Evolutionary conservation across 2,113 vertebrate species (phyloP).

Genomic region (Pogonocichla stellata): DNA sequence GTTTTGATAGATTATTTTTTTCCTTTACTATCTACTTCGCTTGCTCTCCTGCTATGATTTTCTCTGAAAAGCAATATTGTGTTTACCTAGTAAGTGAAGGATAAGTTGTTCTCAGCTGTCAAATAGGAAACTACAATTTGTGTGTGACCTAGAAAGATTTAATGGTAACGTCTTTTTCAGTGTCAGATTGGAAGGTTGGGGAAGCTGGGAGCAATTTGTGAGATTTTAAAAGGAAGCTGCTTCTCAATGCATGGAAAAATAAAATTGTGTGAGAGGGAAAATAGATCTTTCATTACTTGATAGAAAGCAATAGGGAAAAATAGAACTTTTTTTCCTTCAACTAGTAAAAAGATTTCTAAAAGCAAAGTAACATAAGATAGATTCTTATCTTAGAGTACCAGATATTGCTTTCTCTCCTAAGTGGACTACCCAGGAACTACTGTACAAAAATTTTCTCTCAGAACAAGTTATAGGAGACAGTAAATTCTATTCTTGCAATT

Average conservation of each 20-base stretch:
- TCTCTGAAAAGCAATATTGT: slow-evolving; percentile 29
- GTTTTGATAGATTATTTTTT: background rate
- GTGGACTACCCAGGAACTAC: background rate
- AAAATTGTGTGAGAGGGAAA: background rate
- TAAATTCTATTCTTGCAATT: background rate
- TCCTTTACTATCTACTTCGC: background rate
- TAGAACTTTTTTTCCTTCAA: background rate
- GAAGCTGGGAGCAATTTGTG: background rate
- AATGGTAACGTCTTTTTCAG: background rate
- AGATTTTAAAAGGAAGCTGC: background rate
- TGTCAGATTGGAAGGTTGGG: background rate
- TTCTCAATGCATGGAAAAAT: background rate
- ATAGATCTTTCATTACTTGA: background rate
- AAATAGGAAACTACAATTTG: slow-evolving; percentile 39
- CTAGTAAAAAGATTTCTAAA: background rate
- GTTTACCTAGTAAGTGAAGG: slow-evolving; percentile 29
- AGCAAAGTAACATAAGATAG: background rate
- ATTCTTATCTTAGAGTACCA: background rate
- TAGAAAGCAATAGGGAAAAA: background rate
- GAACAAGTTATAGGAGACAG: background rate
- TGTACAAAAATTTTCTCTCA: background rate
- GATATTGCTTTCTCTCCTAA: background rate
- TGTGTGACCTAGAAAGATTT: slow-evolving; percentile 41
- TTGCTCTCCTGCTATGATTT: slow-evolving; percentile 3
- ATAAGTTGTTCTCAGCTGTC: slow-evolving; percentile 38